phyloP scores from a whole-genome alignment of 2,888 invertebrate genomes.

The Cheilosia pagana region DNA sequence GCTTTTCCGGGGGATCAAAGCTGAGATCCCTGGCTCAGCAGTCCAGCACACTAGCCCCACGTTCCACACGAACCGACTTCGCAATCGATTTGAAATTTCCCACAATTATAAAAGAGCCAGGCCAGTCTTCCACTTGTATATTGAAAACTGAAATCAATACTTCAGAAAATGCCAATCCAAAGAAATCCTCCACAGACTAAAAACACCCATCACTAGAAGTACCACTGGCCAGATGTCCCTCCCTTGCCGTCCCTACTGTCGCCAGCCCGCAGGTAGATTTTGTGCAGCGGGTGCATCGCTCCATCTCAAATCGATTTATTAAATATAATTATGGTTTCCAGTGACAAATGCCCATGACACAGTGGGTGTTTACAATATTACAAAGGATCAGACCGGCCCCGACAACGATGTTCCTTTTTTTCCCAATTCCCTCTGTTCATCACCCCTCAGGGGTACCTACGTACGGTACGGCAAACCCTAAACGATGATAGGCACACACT shows the following conservation, averaged over 20 bases:
- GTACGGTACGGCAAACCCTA: slow-evolving; percentile 25
- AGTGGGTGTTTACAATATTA: slow-evolving; percentile 69
- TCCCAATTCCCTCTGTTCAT: neutral
- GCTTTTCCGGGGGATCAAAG: no score
- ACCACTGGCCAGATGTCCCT: neutral
- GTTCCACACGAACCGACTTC: no score
- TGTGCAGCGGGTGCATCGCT: neutral
- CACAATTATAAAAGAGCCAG: no score
- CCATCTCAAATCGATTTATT: slow-evolving; percentile 65
- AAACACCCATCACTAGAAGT: neutral
- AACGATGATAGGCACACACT: slow-evolving; percentile 71
- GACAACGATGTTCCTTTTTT: slow-evolving; percentile 44
- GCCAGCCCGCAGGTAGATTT: neutral
- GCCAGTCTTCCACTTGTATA: no score
- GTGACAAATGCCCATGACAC: slow-evolving; percentile 71
- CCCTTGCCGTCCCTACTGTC: neutral
- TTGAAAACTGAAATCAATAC: no score
- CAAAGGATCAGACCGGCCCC: slow-evolving; percentile 64
- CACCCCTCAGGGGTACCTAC: neutral
- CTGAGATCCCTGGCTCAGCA: no score
- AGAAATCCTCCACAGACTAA: no score
- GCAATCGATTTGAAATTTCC: no score
- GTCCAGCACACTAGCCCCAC: no score
- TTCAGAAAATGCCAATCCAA: no score
- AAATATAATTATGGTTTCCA: slow-evolving; percentile 69